Conservation (phyloP, 2,113 vertebrate genomes). For the Pachypanchax playfairii region DNA sequence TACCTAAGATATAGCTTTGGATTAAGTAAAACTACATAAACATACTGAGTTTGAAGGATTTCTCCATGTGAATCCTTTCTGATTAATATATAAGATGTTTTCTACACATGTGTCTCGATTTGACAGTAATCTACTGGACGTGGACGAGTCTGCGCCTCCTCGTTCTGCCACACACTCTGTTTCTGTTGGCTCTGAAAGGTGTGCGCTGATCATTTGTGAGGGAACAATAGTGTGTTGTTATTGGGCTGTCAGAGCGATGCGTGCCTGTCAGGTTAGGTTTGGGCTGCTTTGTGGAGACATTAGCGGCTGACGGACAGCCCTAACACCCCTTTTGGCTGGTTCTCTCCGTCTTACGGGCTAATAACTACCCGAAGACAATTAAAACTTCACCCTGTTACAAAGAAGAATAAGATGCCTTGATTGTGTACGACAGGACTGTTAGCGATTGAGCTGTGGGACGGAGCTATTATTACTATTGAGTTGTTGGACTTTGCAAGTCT, state of each 20-base stretch:
- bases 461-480: conserved; percentile 37
- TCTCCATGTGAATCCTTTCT: background rate
- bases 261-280: conserved; percentile 79
- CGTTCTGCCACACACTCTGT: background rate
- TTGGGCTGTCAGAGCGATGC: conserved; percentile 62
- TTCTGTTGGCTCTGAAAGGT: conserved; percentile 49
- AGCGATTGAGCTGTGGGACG: conserved; percentile 32
- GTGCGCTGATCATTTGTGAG: conserved; percentile 54
- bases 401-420: conserved; percentile 52
- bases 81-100: conserved; percentile 2
- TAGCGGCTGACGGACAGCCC: conserved; percentile 66
- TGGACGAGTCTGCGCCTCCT: conserved; percentile 3
- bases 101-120: background rate
- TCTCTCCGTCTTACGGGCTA: conserved; percentile 46
- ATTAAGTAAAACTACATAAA: background rate
- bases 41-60: background rate
- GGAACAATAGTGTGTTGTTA: conserved; percentile 73
- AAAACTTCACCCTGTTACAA: conserved; percentile 48
- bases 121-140: background rate
- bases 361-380: conserved; percentile 53
- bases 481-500: conserved; percentile 8
- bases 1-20: rapidly evolving
- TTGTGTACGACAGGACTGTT: conserved; percentile 54
- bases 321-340: conserved; percentile 69
- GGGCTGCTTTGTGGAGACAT: conserved; percentile 61